These are phyloP conservation scores for Blastomussa wellsi DNA, from an alignment of 92 coral and sea anemone genomes.

Conservation along the genomic window DNA sequence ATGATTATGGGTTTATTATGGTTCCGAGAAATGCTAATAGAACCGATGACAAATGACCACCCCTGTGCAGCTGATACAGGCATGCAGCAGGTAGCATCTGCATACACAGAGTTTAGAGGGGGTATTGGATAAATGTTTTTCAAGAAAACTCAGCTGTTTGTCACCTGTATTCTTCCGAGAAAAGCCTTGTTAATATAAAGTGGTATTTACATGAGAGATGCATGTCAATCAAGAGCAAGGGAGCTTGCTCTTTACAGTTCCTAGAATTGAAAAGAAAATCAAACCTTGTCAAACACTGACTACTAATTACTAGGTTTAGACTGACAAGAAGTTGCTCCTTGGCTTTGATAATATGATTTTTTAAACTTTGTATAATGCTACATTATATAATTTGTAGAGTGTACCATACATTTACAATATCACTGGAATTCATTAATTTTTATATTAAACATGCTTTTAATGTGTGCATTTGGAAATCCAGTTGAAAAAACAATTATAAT, in stretches of 20 bases:
- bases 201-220: background rate
- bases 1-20: background rate
- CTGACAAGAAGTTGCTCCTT: background rate
- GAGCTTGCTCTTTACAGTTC: background rate
- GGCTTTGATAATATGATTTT: background rate
- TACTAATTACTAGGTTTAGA: too few species aligned
- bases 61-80: too few species aligned
- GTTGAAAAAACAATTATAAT: background rate
- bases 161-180: background rate
- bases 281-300: background rate
- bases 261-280: background rate
- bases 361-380: background rate
- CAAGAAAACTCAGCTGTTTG: background rate
- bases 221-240: background rate
- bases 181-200: background rate
- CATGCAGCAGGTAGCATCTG: background rate
- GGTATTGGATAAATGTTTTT: background rate
- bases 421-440: background rate
- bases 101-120: slow-evolving; percentile 1
- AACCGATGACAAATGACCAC: background rate
- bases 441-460: background rate
- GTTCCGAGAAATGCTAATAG: slow-evolving; percentile 16
- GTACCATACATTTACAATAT: background rate
- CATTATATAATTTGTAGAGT: background rate
- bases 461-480: background rate